Percentiles rank a stretch among this genome's conserved stretches.
Evolutionary conservation across 2,888 invertebrate species (phyloP).

Genomic region (Drosophila prostipennis): DNA sequence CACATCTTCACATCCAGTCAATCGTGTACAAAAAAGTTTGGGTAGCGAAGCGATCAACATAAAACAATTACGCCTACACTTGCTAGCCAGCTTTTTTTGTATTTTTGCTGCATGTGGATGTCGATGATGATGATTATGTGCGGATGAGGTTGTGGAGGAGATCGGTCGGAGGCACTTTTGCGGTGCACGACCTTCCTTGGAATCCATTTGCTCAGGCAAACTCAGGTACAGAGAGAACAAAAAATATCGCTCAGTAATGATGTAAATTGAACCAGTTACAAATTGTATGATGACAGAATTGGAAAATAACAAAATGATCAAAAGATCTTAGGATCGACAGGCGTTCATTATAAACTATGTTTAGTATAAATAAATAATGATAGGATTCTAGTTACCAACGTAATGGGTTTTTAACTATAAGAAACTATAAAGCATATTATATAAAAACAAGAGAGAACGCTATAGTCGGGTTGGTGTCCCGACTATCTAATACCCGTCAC

Average conservation of each 20-base stretch:
- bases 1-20: not conserved
- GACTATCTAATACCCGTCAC: no score
- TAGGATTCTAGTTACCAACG: no score
- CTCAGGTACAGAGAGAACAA: conserved; percentile 7
- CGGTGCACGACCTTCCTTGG: conserved; percentile 63
- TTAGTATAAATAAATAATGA: no score
- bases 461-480: no score
- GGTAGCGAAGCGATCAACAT: conserved; percentile 80
- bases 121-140: conserved; percentile 13
- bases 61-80: conserved; percentile 84
- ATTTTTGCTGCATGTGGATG: conserved; percentile 18
- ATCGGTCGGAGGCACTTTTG: conserved; percentile 32
- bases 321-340: no score
- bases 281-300: no score
- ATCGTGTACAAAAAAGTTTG: conserved; percentile 12
- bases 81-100: conserved; percentile 44
- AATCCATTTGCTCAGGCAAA: conserved; percentile 15
- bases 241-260: not conserved
- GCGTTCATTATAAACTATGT: no score
- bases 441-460: no score
- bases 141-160: conserved; percentile 17
- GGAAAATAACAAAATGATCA: no score
- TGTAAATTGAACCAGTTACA: no score
- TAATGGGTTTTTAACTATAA: no score
- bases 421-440: no score